Base-by-base conservation (phyloP, 2,113 vertebrate genomes). In the Prionailurus bengalensis region DNA sequence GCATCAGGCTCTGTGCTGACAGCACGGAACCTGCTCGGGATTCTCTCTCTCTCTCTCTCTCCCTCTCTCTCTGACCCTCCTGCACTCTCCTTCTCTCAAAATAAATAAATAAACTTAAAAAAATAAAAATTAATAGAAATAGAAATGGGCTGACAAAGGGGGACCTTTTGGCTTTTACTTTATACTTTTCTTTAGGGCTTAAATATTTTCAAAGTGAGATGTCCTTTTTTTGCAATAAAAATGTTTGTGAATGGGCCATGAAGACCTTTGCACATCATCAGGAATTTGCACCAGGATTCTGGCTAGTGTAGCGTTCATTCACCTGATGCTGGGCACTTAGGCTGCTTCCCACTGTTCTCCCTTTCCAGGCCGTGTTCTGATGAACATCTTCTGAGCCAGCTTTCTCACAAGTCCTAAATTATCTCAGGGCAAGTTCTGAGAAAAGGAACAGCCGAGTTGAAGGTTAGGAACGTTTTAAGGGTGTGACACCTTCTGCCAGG, bases 151-250 rank as follows among this genome's bases (percentile, higher is more conserved):
- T 23, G 70, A 73, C 48, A 31, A 42, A 39, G 19, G 61, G 31
- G 61, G 11, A 48, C 17, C 33, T 63, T 87, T 87, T n/a, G 19
- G 16, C n/a, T 88, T 87, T 66, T 42, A 55, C 82, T 74, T 53
- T 29, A 87, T 51, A 53, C 31, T 36, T 86, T 53, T 81, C 53
- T 73, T 65, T n/a, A 81, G 29, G 55, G 39, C 74, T 66, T 81
- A 31, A 92, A 66, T 65, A n/a, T 66, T 96, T 87, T 55, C 4
- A 45, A 92, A 74, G 71, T 48, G n/a, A 96, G 36, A 48, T 80
- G 7, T 66, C n/a, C 36, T 82, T 29, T 36, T 82, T 82, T 66
- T 82, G 31, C 45, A 61, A 17, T 39, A 33, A 58, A 68, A 17
- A 48, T 0, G 48, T 36, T 76, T 39, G 9, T 19, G 48, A 61